These are phyloP conservation scores for Augochlora pura DNA, from an alignment of 1,140 invertebrate genomes.

Conservation along the genomic window DNA sequence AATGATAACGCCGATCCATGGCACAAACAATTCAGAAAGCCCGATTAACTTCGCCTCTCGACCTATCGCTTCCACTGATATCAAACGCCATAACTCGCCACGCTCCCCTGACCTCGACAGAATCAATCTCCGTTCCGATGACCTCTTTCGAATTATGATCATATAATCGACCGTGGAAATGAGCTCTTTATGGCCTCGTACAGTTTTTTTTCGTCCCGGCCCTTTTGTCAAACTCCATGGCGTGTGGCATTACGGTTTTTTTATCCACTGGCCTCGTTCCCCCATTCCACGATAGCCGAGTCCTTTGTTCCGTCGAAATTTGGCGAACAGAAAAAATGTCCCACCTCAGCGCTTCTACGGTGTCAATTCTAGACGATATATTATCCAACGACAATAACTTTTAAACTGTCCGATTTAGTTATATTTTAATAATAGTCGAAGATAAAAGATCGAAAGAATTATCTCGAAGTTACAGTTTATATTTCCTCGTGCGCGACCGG, in stretches of 20 bases:
- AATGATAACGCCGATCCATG: constrained; percentile 50
- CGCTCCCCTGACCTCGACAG: constrained; percentile 41
- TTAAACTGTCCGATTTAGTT: too few species aligned
- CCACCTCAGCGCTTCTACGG: too few species aligned
- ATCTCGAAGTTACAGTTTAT: too few species aligned
- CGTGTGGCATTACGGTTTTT: background rate
- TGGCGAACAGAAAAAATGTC: too few species aligned
- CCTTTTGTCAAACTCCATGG: background rate
- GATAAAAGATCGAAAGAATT: too few species aligned
- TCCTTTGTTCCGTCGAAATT: background rate
- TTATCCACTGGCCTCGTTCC: background rate
- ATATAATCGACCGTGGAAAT: constrained; percentile 26
- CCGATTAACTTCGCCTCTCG: constrained; percentile 59
- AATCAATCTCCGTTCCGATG: constrained; percentile 37
- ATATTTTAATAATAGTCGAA: too few species aligned
- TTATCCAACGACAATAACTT: too few species aligned
- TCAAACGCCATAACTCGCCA: constrained; percentile 54
- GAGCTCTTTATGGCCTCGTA: background rate
- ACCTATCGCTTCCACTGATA: constrained; percentile 47
- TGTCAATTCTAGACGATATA: too few species aligned
- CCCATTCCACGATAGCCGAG: background rate
- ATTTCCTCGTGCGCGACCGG: too few species aligned
- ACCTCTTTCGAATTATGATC: constrained; percentile 13
- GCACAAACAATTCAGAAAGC: constrained; percentile 34
- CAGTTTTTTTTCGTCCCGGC: background rate